A percentile compares a stretch with the other conserved stretches of the same genome.
Evolutionary conservation across 2,888 invertebrate species (phyloP).

Genomic region (Raillietiella orientalis): DNA sequence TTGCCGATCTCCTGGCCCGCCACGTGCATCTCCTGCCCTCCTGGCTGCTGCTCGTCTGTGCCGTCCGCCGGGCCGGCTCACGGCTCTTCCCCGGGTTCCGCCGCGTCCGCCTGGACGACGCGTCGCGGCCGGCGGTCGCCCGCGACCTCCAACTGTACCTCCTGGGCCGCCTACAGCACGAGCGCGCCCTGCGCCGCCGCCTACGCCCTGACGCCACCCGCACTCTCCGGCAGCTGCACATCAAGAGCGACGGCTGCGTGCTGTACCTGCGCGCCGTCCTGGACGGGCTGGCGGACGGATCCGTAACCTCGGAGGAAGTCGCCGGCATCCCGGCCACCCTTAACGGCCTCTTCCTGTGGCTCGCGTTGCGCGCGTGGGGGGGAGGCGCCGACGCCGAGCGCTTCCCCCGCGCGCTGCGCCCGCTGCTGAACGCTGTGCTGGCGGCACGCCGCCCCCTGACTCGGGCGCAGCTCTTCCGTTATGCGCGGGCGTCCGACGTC

Average conservation of each 20-base stretch:
- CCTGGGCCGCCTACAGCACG: conserved; percentile 53
- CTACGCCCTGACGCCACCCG: conserved; percentile 73
- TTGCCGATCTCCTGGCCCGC: conserved; percentile 50
- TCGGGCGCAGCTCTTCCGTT: conserved; percentile 42
- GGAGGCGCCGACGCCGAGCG: too few species aligned
- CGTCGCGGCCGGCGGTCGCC: conserved; percentile 43
- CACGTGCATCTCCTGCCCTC: conserved; percentile 71
- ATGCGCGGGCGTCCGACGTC: conserved; percentile 43
- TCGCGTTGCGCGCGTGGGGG: conserved; percentile 73
- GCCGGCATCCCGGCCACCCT: conserved; percentile 77
- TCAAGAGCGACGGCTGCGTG: conserved; percentile 80
- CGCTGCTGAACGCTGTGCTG: conserved; percentile 45
- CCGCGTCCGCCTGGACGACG: conserved; percentile 65
- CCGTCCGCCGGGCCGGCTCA: conserved; percentile 36
- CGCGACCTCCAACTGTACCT: conserved; percentile 88
- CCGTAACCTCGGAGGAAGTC: conserved; percentile 63
- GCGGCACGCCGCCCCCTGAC: conserved; percentile 58
- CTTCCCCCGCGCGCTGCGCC: conserved; percentile 45
- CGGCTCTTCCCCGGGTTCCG: conserved; percentile 43
- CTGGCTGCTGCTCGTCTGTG: conserved; percentile 67
- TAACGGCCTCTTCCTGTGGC: conserved; percentile 76
- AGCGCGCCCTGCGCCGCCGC: conserved; percentile 55
- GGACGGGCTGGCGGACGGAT: conserved; percentile 72
- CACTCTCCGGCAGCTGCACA: conserved; percentile 70
- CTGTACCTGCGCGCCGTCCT: conserved; percentile 56